Percentiles rank a stretch among this genome's conserved stretches.
Conservation (phyloP, 2,797 vertebrate genomes). For the Acrossocheilus fasciatus region DNA sequence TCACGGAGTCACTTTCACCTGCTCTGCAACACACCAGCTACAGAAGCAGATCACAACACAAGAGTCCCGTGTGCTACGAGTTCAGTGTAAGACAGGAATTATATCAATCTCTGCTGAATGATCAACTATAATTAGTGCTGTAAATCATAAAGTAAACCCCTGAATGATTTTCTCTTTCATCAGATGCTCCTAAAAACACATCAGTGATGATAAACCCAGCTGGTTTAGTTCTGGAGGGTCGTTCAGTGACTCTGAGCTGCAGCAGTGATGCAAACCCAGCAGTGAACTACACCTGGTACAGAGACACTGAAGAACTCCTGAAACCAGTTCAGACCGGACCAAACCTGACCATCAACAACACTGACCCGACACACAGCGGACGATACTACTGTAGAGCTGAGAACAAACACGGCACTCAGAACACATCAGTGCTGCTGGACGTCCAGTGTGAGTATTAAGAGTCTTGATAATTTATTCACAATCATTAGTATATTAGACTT, state of each 20-base stretch:
- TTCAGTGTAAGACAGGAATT: too few species aligned
- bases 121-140: too few species aligned
- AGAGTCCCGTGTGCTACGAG: too few species aligned
- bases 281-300: constrained; percentile 38
- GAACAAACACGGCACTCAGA: too few species aligned
- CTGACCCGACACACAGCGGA: constrained; percentile 5
- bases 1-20: too few species aligned
- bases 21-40: too few species aligned
- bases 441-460: too few species aligned
- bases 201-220: not conserved
- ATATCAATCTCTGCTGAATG: too few species aligned
- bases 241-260: constrained; percentile 30
- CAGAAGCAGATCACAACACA: too few species aligned
- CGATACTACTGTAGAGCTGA: constrained; percentile 35
- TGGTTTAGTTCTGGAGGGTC: not conserved
- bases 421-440: too few species aligned
- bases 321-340: constrained; percentile 24
- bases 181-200: not conserved
- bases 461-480: too few species aligned
- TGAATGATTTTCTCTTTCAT: not conserved
- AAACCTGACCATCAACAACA: constrained; percentile 14
- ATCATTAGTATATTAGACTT: too few species aligned
- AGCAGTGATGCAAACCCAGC: constrained; percentile 25
- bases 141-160: not conserved
- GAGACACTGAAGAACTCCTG: constrained; percentile 26